Conservation (phyloP, 2,797 vertebrate species). For the Paguma larvata region DNA sequence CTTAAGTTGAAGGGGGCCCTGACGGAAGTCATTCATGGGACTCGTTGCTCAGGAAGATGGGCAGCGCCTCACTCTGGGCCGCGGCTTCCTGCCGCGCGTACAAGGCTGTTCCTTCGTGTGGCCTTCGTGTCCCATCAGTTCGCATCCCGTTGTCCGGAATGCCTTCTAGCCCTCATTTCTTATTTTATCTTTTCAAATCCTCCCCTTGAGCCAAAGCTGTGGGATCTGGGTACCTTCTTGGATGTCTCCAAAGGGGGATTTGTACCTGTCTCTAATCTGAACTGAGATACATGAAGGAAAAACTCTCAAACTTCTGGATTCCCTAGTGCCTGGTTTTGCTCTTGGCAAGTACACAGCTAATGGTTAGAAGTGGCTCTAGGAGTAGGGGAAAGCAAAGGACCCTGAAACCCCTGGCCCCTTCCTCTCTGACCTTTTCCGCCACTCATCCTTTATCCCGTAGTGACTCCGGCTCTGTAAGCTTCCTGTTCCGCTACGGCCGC, state of each 20-base stretch:
- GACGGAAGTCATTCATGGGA: neutral
- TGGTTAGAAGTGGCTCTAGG: neutral
- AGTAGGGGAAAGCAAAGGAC: neutral
- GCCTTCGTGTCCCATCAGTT: neutral
- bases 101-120: neutral
- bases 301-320: neutral
- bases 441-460: neutral
- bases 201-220: neutral
- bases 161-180: neutral
- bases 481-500: neutral
- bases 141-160: neutral
- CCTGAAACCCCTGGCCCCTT: neutral
- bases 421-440: neutral
- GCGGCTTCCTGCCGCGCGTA: neutral
- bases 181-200: neutral
- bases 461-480: neutral
- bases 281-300: neutral
- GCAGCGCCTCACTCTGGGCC: neutral
- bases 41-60: neutral
- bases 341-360: neutral
- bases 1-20: neutral
- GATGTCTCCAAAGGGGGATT: conserved; percentile 31
- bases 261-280: neutral
- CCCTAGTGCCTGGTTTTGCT: neutral
- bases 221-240: neutral